Conservation (phyloP, 2,888 invertebrate genomes). For the Tipula lateralis region DNA sequence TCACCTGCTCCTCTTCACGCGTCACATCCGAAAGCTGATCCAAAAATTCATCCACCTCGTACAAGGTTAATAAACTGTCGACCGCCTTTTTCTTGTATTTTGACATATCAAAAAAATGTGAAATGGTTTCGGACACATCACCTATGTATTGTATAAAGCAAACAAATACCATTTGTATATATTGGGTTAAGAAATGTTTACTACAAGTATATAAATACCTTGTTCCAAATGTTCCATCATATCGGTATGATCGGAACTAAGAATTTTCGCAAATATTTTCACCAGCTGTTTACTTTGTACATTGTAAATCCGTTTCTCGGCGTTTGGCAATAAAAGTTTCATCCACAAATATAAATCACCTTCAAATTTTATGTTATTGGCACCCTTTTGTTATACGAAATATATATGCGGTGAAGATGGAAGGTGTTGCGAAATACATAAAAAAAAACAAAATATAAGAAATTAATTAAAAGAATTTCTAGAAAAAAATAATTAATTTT, state of each 20-base stretch:
- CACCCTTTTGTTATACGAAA: conserved; percentile 44
- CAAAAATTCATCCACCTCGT: conserved; percentile 73
- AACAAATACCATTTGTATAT: neutral
- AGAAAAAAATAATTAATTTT: neutral
- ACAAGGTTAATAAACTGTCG: conserved; percentile 66
- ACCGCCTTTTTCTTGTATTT: conserved; percentile 54
- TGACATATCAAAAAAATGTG: conserved; percentile 68
- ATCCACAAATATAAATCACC: conserved; percentile 78
- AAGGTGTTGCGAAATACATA: neutral
- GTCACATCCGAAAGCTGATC: conserved; percentile 68
- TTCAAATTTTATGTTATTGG: conserved; percentile 60
- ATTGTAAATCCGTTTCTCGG: conserved; percentile 81
- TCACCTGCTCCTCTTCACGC: conserved; percentile 81
- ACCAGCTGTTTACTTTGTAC: conserved; percentile 86
- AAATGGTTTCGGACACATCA: conserved; percentile 83
- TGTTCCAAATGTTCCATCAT: conserved; percentile 84
- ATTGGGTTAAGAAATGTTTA: neutral
- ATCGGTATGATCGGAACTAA: conserved; percentile 65
- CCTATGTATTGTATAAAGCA: no score
- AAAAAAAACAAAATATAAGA: neutral
- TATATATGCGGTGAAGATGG: neutral
- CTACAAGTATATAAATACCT: conserved; percentile 44
- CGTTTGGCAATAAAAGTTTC: conserved; percentile 75
- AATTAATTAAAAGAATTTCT: neutral
- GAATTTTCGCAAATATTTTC: conserved; percentile 80